Evolutionary conservation across 2,113 vertebrate species (phyloP), one percentile per base, ranked within the genome.

Genomic region (Sclerurus mexicanus): DNA sequence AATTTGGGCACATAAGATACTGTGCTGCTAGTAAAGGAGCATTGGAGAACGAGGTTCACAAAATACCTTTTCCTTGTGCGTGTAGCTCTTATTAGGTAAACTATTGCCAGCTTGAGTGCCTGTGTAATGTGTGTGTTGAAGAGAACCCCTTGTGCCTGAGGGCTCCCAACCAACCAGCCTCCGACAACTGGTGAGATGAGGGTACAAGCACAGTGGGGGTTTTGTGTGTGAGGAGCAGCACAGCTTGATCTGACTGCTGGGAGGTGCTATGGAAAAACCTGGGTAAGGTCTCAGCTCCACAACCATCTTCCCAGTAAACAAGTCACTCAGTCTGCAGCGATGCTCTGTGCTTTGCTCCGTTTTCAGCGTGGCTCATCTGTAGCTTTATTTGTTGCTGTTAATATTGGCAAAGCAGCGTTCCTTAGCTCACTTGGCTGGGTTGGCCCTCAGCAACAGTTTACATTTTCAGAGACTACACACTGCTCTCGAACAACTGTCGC

Each of bases 271-370:
- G 21, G 21, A 55, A 13, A 86, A 76, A 28, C 35, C 28, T 83
- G 72, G 10, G 4, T 47, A 2, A 17, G 4, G 20, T 64, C n/a
- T 35, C 2, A 14, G 27, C 15, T 76, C 33, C 60, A 2, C 37
- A 66, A 4, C 24, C 10, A 7, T 6, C 22, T 84, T 71, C 30
- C 30, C 0, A 5, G 4, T 28, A 16, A 63, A 15, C 14, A 40
- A 11, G 17, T 74, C 15, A 3, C 30, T 66, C 20, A 1, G 9
- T n/a, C n/a, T 78, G 21, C 12, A 60, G 44, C 1, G 1, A 3
- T 28, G 31, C 47, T 25, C 39, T 19, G 12, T 35, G 78, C 69
- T 87, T n/a, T 20, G 62, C 49, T 88, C 10, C 3, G 0, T 44
- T 72, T 68, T 60, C 74, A 14, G 28, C 3, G 19, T 23, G 37